Conservation (phyloP, 2,888 invertebrate species). For the Deilephila elpenor region DNA sequence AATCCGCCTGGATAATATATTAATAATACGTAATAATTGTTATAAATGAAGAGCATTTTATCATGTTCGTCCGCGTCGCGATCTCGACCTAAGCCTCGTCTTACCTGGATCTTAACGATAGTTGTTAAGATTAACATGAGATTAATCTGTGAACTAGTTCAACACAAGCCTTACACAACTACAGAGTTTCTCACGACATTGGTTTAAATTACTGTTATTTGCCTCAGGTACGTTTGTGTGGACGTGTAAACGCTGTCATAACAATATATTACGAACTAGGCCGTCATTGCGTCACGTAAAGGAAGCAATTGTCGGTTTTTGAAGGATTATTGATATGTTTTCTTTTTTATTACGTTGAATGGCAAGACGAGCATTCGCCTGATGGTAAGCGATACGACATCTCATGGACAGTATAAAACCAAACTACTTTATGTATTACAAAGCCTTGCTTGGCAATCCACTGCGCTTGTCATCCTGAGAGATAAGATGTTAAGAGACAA, state of each 20-base stretch:
- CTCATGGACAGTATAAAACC: no score
- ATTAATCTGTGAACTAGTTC: conserved; percentile 78
- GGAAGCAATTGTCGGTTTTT: conserved; percentile 4
- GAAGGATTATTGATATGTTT: background rate
- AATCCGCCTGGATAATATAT: background rate
- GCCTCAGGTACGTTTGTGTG: conserved; percentile 39
- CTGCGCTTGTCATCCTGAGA: no score
- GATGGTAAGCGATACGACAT: no score
- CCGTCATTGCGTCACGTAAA: conserved; percentile 22
- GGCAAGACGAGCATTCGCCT: no score
- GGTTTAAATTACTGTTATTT: conserved; percentile 78
- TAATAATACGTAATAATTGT: background rate
- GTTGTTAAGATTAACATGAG: conserved; percentile 69
- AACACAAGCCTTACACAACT: conserved; percentile 66
- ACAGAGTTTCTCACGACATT: conserved; percentile 77
- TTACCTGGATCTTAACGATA: conserved; percentile 62
- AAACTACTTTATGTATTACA: no score
- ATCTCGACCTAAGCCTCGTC: conserved; percentile 5
- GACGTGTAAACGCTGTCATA: conserved; percentile 49
- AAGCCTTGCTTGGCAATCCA: no score
- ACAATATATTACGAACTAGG: conserved; percentile 41
- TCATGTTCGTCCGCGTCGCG: background rate
- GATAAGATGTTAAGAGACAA: no score
- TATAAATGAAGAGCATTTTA: conserved; percentile 14
- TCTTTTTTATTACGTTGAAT: no score